Conservation (phyloP, 2,888 invertebrate genomes). For the Polydrusus pterygomalis region DNA sequence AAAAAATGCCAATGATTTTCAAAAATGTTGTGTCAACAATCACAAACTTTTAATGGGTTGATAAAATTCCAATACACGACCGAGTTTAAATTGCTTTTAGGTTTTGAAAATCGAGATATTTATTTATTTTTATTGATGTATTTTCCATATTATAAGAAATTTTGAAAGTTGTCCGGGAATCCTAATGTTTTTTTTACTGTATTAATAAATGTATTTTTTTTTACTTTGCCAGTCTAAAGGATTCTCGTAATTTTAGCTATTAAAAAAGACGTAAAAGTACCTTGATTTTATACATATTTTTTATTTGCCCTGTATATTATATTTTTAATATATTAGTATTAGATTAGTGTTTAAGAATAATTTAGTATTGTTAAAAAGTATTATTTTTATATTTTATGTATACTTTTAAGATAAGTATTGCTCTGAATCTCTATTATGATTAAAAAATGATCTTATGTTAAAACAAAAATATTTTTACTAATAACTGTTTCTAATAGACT, state of each 20-base stretch:
- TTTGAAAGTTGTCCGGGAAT: not conserved
- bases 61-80: no score
- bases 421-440: not conserved
- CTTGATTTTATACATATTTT: constrained; percentile 35
- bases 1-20: no score
- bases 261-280: constrained; percentile 35
- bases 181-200: not conserved
- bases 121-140: no score
- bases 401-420: not conserved
- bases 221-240: not conserved
- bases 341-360: constrained; percentile 14
- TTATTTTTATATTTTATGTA: constrained; percentile 38
- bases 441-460: not conserved
- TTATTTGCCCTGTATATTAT: constrained; percentile 26
- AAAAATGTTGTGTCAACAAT: no score
- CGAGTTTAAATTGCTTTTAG: no score
- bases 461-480: not conserved
- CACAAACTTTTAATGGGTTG: no score
- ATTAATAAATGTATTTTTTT: not conserved
- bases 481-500: no score
- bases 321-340: constrained; percentile 22
- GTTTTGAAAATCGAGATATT: no score
- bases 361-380: constrained; percentile 39
- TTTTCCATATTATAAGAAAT: no score
- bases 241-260: not conserved